These are phyloP conservation scores for Hemiscyllium ocellatum DNA, from an alignment of 2,113 vertebrate species.

Conservation along the genomic window DNA sequence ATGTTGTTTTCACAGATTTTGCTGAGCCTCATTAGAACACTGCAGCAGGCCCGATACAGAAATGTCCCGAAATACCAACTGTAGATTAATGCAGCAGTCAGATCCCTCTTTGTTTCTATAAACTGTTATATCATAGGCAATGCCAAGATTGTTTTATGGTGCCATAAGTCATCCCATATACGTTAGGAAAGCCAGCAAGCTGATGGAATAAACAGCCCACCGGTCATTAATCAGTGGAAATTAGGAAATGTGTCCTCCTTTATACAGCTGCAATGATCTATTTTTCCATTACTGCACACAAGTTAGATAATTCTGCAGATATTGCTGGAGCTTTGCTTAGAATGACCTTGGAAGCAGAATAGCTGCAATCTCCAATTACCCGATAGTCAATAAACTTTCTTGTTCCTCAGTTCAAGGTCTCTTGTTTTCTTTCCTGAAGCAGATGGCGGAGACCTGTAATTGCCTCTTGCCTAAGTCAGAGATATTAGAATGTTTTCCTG, in stretches of 20 bases:
- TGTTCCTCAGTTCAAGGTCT: not conserved
- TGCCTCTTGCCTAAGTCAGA: not conserved
- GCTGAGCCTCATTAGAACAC: too few species aligned
- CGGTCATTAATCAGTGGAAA: not conserved
- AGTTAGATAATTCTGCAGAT: not conserved
- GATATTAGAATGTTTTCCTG: not conserved
- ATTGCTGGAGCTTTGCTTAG: not conserved
- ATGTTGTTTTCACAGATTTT: too few species aligned
- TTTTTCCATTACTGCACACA: not conserved
- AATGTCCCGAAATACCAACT: not conserved
- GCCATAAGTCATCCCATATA: not conserved
- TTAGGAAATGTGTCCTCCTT: not conserved
- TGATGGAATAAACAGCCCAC: not conserved
- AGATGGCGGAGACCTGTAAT: not conserved
- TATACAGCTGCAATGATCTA: not conserved
- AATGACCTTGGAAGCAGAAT: not conserved
- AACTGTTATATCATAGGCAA: not conserved
- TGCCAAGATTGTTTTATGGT: not conserved
- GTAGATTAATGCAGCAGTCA: not conserved
- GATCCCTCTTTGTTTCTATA: not conserved
- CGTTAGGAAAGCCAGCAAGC: not conserved
- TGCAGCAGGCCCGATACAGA: too few species aligned
- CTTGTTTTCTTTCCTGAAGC: not conserved
- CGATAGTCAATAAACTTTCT: not conserved
- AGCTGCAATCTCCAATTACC: not conserved